Base-by-base conservation (phyloP, 2,113 vertebrate species). In the Mustela lutreola region DNA sequence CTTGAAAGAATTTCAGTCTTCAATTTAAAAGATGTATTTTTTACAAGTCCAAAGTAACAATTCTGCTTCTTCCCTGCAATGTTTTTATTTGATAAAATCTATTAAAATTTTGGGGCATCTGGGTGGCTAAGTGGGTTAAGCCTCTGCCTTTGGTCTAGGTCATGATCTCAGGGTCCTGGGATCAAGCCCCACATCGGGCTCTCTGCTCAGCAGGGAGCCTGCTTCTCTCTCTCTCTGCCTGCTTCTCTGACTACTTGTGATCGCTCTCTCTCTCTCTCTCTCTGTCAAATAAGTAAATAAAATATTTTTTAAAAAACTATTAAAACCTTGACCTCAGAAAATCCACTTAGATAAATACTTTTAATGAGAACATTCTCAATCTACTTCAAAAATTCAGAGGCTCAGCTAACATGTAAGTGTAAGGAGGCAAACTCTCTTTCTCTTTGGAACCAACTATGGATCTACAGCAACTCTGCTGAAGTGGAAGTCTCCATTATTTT, bases 291-390 rank as follows among this genome's bases (percentile, higher is more conserved):
- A 56, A 56, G 18, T 56, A 56, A 56, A 56, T 18, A 56, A 56
- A 56, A 56, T 56, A 16, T 56, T 53, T 56, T 56, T 16, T 1
- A 15, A 53, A 78, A 65, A 65, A 31, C 60, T 60, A 89, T 31
- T 73, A 60, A 92, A 80, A 24, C 42, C 93, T 78, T 67, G 42
- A 89, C 19, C 48, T 81, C 65, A 92, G 70, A 95, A 96, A 63
- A 97, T 80, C 21, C 33, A 87, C 5, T 70, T 80, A 82, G n/a
- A 31, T 58, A 56, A 92, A 48, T 36, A 33, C 7, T 33, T 48
- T 79, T 76, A 71, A 65, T 62, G n/a, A 87, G 11, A 67, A 91
- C 7, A 16, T 22, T 63, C 42, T 79, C 65, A 84, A 16, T 62
- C 73, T 50, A 39, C 39, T 70, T 75, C 53, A 19, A 92, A 82